Conservation (phyloP, 2,113 vertebrate species). For the Hydropotes inermis region DNA sequence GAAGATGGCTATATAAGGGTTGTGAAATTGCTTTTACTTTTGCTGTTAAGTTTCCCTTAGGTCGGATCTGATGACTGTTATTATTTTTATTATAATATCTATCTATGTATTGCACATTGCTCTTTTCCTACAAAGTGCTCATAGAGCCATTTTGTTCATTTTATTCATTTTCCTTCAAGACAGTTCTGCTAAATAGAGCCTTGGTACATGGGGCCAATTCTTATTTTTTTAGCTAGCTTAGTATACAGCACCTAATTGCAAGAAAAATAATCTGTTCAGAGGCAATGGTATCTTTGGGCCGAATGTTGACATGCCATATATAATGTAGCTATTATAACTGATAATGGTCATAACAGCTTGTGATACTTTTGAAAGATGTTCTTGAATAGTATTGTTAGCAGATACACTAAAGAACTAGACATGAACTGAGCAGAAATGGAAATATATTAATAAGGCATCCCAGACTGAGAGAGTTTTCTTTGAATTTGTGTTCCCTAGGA, state of each 20-base stretch:
- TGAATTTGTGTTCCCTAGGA: constrained; percentile 38
- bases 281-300: background rate
- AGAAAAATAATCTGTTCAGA: constrained; percentile 29
- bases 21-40: constrained; percentile 46
- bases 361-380: constrained; percentile 39
- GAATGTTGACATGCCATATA: background rate
- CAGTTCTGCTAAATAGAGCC: constrained; percentile 42
- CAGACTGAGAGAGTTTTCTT: constrained; percentile 23
- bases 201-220: background rate
- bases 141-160: constrained; percentile 49
- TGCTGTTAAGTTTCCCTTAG: constrained; percentile 28
- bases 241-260: constrained; percentile 41
- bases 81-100: constrained; percentile 56
- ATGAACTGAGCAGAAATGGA: background rate
- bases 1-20: background rate
- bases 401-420: constrained; percentile 3
- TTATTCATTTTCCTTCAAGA: constrained; percentile 46
- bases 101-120: constrained; percentile 1
- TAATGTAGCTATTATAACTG: constrained; percentile 36
- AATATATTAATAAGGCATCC: constrained; percentile 21
- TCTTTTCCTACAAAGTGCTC: background rate
- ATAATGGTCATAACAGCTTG: constrained; percentile 40
- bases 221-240: constrained; percentile 41
- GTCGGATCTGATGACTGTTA: constrained; percentile 42
- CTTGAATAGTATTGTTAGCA: constrained; percentile 40